These are phyloP conservation scores for Agonopterix alstromeriana DNA, from an alignment of 2,888 invertebrate genomes.

Conservation along the genomic window DNA sequence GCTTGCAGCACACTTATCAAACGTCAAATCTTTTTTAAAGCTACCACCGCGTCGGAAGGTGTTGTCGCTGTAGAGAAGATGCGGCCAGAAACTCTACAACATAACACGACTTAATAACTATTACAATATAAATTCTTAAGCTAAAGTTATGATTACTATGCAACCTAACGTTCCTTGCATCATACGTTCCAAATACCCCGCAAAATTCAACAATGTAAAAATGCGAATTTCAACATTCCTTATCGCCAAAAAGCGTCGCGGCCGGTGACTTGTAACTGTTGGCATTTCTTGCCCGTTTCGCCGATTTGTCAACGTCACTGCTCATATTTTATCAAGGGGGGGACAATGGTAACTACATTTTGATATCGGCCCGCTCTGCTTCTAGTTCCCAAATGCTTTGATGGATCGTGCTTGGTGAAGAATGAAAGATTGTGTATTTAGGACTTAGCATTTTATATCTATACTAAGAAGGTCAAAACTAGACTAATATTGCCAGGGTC, in stretches of 20 bases:
- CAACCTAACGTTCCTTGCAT: background rate
- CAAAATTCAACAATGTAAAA: background rate
- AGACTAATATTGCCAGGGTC: too few species aligned
- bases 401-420: constrained; percentile 42
- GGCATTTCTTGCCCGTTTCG: constrained; percentile 25
- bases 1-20: too few species aligned
- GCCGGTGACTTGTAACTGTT: constrained; percentile 10
- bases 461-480: too few species aligned
- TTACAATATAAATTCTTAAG: too few species aligned
- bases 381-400: constrained; percentile 55
- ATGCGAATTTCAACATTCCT: constrained; percentile 6
- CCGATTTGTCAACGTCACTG: constrained; percentile 68
- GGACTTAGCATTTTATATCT: too few species aligned
- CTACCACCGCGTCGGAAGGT: too few species aligned
- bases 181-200: background rate
- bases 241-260: constrained; percentile 4
- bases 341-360: constrained; percentile 73
- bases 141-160: too few species aligned
- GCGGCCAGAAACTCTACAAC: too few species aligned
- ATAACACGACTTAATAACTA: too few species aligned
- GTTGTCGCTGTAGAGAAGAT: too few species aligned
- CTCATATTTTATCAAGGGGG: constrained; percentile 68
- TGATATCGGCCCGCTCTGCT: constrained; percentile 53
- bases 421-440: too few species aligned
- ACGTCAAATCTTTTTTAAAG: too few species aligned